Base-by-base conservation (phyloP, 2,797 vertebrate species). In the Peromyscus aztecus region DNA sequence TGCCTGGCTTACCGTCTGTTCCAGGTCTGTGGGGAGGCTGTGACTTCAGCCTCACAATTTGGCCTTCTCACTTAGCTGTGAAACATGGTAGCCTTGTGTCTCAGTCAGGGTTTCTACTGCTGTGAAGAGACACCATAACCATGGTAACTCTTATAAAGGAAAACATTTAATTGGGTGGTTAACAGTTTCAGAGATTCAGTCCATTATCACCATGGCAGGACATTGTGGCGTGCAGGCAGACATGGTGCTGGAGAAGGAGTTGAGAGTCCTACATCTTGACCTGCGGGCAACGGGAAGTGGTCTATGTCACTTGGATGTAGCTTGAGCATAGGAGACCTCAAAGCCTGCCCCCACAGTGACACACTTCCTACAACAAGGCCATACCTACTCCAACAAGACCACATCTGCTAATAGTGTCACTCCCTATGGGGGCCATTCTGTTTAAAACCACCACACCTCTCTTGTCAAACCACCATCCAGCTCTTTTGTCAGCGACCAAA, bases 31-130 rank as follows among this genome's bases (percentile, higher is more conserved):
- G 7, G n/a, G 37, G 46, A 37, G 23, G 14, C 37, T 46, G 4
- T 4, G 1, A 13, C 0, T 37, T 43, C 2, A 80, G 12, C 3
- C n/a, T 19, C 2, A 0, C 2, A 16, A 12, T 57, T 52, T 6
- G 40, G 10, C 1, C 21, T 16, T 13, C 34, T 61, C 31, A 16
- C 14, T 4, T 13, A 67, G 55, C 4, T 12, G 4, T 3, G 10
- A 46, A 43, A 55, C 8, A 0, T 8, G 23, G 71, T 23, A 14
- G 5, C 17, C n/a, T 73, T 75, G 23, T 43, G 71, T 75, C 37
- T 75, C 6, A 43, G 21, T 24, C 37, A 73, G 23, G 21, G 23
- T 43, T 43, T 43, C 71, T 43, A 43, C 27, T 43, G 37, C 11
- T 43, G 23, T 75, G 71, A 43, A 75, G 71, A 75, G 71, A 75